Conservation (phyloP, 2,113 vertebrate species). For the Ursus arctos region DNA sequence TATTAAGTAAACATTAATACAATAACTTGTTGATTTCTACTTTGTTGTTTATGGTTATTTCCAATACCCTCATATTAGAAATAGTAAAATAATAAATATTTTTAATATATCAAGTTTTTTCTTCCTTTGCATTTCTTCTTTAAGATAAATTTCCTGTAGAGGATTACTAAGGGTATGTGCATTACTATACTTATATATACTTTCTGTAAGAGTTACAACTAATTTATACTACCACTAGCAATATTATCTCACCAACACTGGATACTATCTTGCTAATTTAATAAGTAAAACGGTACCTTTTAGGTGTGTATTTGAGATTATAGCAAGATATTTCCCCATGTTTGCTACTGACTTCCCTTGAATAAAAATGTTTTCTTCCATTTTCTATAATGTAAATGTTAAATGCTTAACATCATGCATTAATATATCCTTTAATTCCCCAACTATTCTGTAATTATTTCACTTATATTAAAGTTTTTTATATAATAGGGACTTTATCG, state of each 20-base stretch:
- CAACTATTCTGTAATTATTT: conserved; percentile 41
- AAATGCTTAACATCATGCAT: background rate
- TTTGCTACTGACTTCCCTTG: conserved; percentile 12
- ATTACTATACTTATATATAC: background rate
- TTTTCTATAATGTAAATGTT: conserved; percentile 21
- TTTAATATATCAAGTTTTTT: background rate
- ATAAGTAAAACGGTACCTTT: conserved; percentile 49
- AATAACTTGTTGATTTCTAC: background rate
- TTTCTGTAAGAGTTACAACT: background rate
- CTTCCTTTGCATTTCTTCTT: conserved; percentile 53
- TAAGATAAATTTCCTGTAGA: background rate
- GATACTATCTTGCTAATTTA: conserved; percentile 55
- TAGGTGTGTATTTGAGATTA: background rate
- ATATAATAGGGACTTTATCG: background rate
- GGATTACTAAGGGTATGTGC: conserved; percentile 30
- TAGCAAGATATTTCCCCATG: conserved; percentile 34
- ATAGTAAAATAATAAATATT: conserved; percentile 53
- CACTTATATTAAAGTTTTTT: background rate
- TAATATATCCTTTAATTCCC: conserved; percentile 21
- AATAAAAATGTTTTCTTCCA: conserved; percentile 11
- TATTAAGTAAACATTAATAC: background rate
- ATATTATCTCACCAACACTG: conserved; percentile 15
- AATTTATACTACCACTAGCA: background rate
- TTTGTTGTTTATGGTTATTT: background rate
- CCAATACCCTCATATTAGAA: conserved; percentile 34